Conservation (phyloP, 2,113 vertebrate genomes). For the Vanacampus margaritifer region DNA sequence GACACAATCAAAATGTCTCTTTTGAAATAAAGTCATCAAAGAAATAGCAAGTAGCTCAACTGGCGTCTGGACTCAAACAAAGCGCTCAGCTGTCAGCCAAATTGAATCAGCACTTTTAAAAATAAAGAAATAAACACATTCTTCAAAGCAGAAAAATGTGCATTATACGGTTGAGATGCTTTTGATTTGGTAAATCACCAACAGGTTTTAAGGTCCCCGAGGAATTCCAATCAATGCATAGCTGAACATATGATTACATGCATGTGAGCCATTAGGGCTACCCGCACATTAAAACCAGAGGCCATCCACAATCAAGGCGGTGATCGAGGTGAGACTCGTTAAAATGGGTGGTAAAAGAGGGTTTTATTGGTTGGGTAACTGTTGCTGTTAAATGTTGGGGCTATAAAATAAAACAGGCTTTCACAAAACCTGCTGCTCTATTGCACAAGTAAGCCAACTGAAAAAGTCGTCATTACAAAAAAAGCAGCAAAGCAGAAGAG, state of each 20-base stretch:
- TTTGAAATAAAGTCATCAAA: constrained; percentile 5
- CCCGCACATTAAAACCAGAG: constrained; percentile 19
- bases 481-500: no score
- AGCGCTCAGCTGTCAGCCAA: background rate
- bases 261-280: background rate
- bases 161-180: constrained; percentile 21
- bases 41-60: background rate
- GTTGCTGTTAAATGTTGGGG: background rate
- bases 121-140: background rate
- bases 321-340: constrained; percentile 24
- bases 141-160: constrained; percentile 21
- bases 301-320: constrained; percentile 2
- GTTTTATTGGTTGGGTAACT: background rate
- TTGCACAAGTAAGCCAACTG: no score
- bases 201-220: background rate
- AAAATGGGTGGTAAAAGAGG: constrained; percentile 29
- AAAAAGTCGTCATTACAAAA: no score
- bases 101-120: background rate
- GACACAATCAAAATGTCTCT: constrained; percentile 12
- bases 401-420: background rate
- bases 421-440: background rate
- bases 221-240: constrained; percentile 14
- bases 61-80: constrained; percentile 3
- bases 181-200: constrained; percentile 21
- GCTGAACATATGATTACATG: constrained; percentile 2